These are phyloP conservation scores for Emys orbicularis DNA, from an alignment of 2,797 vertebrate species.

Conservation along the genomic window DNA sequence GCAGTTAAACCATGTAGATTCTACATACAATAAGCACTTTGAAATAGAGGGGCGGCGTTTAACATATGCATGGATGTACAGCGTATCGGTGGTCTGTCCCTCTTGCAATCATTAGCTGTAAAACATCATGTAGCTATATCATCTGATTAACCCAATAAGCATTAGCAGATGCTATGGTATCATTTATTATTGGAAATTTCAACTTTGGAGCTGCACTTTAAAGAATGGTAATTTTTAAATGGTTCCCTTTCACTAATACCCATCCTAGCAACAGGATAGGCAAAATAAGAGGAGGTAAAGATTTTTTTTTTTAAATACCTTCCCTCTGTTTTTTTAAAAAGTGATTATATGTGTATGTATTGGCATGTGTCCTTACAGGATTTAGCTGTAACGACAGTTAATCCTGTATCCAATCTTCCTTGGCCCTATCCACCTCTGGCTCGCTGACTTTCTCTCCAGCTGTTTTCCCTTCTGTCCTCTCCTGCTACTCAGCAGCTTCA, in stretches of 20 bases:
- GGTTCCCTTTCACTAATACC: background rate
- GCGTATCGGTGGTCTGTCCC: background rate
- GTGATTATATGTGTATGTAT: background rate
- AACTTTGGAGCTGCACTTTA: background rate
- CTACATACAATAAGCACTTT: background rate
- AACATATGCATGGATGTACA: background rate
- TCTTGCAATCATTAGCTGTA: background rate
- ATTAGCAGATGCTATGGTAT: background rate
- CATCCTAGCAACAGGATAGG: background rate
- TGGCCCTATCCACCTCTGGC: background rate
- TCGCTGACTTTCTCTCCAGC: background rate
- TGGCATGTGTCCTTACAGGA: background rate
- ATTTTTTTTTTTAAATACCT: background rate
- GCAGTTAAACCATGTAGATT: background rate
- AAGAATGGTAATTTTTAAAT: background rate
- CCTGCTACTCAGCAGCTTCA: background rate
- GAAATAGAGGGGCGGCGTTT: background rate
- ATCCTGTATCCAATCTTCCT: background rate
- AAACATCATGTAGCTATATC: background rate
- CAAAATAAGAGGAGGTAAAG: background rate
- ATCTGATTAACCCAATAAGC: background rate
- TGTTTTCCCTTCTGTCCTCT: background rate
- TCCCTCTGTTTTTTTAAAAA: background rate
- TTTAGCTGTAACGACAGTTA: background rate
- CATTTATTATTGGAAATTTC: background rate